A percentile compares a stretch with the other conserved stretches of the same genome.
These are phyloP conservation scores for Ladona fulva DNA, from an alignment of 1,140 invertebrate genomes.

Conservation along the genomic window DNA sequence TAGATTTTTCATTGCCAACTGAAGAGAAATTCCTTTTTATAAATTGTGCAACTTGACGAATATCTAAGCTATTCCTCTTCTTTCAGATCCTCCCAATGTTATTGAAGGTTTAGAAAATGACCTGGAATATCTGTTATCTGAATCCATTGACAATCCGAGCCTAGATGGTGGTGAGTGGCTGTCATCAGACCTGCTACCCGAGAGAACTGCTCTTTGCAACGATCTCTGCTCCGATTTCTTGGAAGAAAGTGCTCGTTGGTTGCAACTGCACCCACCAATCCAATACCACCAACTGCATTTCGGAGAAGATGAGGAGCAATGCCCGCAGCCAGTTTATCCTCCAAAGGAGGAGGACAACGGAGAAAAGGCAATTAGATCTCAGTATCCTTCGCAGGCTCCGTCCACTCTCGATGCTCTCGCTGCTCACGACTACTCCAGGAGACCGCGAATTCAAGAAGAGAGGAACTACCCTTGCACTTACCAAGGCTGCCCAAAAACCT, in stretches of 20 bases:
- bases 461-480: constrained; percentile 54
- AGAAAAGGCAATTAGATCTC: not conserved
- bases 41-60: no score
- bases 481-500: constrained; percentile 50
- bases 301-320: constrained; percentile 31
- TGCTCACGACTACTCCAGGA: constrained; percentile 37
- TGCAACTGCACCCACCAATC: constrained; percentile 23
- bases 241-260: constrained; percentile 31
- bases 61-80: no score
- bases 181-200: constrained; percentile 34
- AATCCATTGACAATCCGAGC: not conserved
- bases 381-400: not conserved
- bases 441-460: constrained; percentile 46
- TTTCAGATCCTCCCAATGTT: not conserved
- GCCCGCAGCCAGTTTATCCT: not conserved
- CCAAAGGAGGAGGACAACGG: not conserved
- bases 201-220: constrained; percentile 39
- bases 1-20: no score
- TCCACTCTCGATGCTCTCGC: constrained; percentile 27
- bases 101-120: not conserved
- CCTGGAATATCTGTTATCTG: not conserved
- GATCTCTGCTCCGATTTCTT: constrained; percentile 39
- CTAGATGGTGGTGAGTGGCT: not conserved
- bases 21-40: no score
- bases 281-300: constrained; percentile 28